Evolutionary conservation across 2,888 invertebrate species (phyloP).

Genomic region (Cylloceria caligata): DNA sequence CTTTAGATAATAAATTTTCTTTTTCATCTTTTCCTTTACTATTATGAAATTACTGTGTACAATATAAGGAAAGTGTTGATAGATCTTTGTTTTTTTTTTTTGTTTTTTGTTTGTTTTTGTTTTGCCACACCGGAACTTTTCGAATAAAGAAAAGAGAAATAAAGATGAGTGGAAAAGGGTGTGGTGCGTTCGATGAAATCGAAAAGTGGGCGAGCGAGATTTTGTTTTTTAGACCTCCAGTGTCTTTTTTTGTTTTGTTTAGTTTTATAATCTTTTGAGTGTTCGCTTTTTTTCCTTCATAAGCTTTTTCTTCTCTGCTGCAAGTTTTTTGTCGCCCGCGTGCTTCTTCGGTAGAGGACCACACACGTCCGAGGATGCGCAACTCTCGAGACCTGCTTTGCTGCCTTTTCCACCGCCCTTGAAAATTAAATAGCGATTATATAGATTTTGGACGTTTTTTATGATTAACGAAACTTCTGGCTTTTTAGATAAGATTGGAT

Average conservation of each 20-base stretch:
- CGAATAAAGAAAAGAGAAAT: conserved; percentile 45
- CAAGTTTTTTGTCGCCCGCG: conserved; percentile 91
- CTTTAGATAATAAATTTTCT: conserved; percentile 58
- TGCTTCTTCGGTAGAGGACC: conserved; percentile 94
- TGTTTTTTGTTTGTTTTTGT: conserved; percentile 74
- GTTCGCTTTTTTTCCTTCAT: conserved; percentile 94
- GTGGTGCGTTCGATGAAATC: conserved; percentile 44
- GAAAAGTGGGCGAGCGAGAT: conserved; percentile 31
- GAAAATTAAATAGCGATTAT: conserved; percentile 1
- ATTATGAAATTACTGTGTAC: conserved; percentile 54
- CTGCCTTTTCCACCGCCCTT: conserved; percentile 81
- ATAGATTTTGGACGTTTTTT: not conserved
- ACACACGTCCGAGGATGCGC: conserved; percentile 85
- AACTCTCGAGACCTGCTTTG: conserved; percentile 84
- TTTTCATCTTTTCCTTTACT: conserved; percentile 30
- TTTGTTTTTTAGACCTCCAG: not conserved
- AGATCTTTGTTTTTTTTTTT: conserved; percentile 74
- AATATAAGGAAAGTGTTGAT: conserved; percentile 66
- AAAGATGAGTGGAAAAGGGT: conserved; percentile 47
- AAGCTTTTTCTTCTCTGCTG: conserved; percentile 90
- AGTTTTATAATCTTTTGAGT: conserved; percentile 92
- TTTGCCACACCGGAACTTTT: conserved; percentile 74
- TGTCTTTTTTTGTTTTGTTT: not conserved
- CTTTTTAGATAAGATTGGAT: not conserved
- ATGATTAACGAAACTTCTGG: not conserved